Conservation (phyloP, 2,797 vertebrate species). For the Tenualosa thibaudeaui region DNA sequence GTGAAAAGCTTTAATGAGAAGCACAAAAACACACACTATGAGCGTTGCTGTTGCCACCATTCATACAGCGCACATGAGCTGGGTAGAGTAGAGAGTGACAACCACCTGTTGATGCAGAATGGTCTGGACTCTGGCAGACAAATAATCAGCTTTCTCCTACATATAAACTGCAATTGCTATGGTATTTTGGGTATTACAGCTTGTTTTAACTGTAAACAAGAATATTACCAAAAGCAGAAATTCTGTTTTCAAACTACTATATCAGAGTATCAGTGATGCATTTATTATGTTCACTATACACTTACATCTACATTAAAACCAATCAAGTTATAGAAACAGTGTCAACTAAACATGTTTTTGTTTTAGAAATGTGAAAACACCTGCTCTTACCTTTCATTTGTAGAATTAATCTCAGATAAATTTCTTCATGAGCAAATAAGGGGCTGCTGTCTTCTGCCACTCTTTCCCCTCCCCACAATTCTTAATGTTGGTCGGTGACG, state of each 20-base stretch:
- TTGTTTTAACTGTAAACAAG: not conserved
- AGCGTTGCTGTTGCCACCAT: constrained; percentile 40
- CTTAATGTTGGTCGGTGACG: constrained; percentile 20
- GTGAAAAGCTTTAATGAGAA: constrained; percentile 32
- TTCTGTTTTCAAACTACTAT: not conserved
- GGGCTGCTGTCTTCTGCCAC: constrained; percentile 31
- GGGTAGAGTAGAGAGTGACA: constrained; percentile 26
- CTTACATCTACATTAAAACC: not conserved
- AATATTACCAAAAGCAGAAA: not conserved
- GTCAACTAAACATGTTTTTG: not conserved
- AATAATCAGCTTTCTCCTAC: not conserved
- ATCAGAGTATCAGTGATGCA: not conserved
- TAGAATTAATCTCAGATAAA: constrained; percentile 46
- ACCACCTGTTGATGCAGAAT: constrained; percentile 71
- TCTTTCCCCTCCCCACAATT: constrained; percentile 41
- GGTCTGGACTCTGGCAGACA: not conserved
- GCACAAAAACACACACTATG: constrained; percentile 52
- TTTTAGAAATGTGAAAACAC: constrained; percentile 40
- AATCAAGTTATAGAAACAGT: not conserved
- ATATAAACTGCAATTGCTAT: not conserved
- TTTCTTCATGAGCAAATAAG: not conserved
- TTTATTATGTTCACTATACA: not conserved
- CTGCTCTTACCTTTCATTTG: constrained; percentile 79
- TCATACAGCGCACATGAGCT: constrained; percentile 14
- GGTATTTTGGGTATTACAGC: not conserved